These are phyloP conservation scores for Gallinago stenura DNA, from an alignment of 2,797 vertebrate species.

Conservation along the genomic window DNA sequence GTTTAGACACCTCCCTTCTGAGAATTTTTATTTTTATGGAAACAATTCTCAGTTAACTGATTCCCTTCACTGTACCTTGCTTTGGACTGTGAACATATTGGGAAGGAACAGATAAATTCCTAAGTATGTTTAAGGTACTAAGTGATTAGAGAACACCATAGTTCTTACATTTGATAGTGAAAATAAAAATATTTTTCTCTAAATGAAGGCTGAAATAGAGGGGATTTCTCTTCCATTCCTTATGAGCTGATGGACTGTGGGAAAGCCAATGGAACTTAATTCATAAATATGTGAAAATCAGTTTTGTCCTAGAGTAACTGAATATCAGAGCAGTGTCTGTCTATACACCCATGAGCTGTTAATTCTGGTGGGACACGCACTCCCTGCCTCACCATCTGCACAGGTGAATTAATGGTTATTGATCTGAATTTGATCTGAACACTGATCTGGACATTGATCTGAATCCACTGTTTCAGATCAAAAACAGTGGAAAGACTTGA, in stretches of 20 bases:
- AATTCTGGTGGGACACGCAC: no score
- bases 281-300: not conserved
- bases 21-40: not conserved
- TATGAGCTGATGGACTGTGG: not conserved
- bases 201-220: not conserved
- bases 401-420: not conserved
- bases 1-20: not conserved
- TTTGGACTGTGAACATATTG: not conserved
- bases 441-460: no score
- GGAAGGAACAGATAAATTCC: not conserved
- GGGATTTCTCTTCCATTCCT: not conserved
- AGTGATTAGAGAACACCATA: not conserved
- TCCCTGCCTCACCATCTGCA: not conserved
- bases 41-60: not conserved
- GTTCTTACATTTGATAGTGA: not conserved
- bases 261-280: not conserved
- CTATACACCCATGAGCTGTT: no score
- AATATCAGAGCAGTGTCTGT: not conserved
- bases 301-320: not conserved
- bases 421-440: not conserved
- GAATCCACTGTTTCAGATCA: no score
- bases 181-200: not conserved
- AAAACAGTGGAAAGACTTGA: not conserved
- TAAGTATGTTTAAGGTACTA: rapidly evolving
- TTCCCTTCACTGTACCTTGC: not conserved